Evolutionary conservation across 2,888 invertebrate species (phyloP).

Genomic region (Hecatera dysodea): DNA sequence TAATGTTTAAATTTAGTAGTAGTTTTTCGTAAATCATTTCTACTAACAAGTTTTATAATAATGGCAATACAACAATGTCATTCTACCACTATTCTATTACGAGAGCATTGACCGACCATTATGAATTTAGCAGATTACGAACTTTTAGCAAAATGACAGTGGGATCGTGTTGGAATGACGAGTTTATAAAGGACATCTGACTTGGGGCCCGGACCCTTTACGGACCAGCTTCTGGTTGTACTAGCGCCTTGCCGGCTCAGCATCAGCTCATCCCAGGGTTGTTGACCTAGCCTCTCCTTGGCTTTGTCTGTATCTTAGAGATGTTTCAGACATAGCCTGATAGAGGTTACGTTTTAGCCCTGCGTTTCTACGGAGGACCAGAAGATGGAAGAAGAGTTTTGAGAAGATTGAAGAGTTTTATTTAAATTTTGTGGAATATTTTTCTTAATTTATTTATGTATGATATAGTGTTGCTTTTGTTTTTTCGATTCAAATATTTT

Average conservation of each 20-base stretch:
- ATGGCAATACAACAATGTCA: too few species aligned
- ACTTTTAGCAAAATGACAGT: too few species aligned
- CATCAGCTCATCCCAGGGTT: constrained; percentile 69
- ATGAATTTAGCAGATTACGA: too few species aligned
- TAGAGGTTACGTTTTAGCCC: constrained; percentile 91
- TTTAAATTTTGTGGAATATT: background rate
- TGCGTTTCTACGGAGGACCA: constrained; percentile 64
- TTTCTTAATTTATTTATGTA: fast-evolving
- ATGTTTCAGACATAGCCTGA: constrained; percentile 91
- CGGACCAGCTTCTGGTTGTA: background rate
- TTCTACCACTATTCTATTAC: too few species aligned
- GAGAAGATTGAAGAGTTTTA: constrained; percentile 20
- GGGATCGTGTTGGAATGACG: too few species aligned
- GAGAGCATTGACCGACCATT: too few species aligned
- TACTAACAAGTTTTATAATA: too few species aligned
- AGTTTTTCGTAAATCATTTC: too few species aligned
- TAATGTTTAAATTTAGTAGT: too few species aligned
- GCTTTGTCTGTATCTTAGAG: constrained; percentile 89
- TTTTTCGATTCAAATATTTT: too few species aligned
- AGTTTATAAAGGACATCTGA: too few species aligned
- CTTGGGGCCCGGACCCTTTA: too few species aligned
- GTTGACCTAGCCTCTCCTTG: constrained; percentile 91
- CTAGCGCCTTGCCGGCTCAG: background rate
- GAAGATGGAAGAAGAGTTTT: constrained; percentile 28
- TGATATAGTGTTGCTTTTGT: background rate